A percentile compares a stretch with the other conserved stretches of the same genome.
These are phyloP conservation scores for Pangasius krempfi DNA, from an alignment of 2,797 vertebrate genomes.

Conservation along the genomic window DNA sequence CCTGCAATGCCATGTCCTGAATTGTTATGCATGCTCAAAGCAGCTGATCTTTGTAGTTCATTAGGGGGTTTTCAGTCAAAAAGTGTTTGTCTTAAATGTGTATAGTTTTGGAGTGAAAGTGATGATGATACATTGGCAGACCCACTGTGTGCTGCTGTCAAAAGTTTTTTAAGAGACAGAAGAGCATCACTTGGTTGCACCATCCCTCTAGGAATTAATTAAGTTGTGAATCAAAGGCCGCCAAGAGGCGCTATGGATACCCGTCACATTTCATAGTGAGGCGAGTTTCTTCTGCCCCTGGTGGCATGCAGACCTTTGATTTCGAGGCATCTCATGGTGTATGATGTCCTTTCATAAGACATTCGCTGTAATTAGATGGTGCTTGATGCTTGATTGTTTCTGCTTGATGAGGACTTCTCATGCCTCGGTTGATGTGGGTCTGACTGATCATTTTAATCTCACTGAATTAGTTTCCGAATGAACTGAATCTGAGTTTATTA, in stretches of 20 bases:
- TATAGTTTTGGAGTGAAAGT: slow-evolving; percentile 28
- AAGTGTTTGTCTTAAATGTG: slow-evolving; percentile 37
- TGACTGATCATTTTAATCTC: slow-evolving; percentile 37
- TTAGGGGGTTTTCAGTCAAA: neutral
- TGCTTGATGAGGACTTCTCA: slow-evolving; percentile 42
- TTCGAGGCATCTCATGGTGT: slow-evolving; percentile 53
- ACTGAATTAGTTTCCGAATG: slow-evolving; percentile 9
- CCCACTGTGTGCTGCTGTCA: slow-evolving; percentile 48
- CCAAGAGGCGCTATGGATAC: slow-evolving; percentile 55
- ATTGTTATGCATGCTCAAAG: slow-evolving; percentile 28
- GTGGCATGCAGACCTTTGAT: slow-evolving; percentile 67
- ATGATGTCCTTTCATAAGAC: slow-evolving; percentile 57
- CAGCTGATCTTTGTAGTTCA: slow-evolving; percentile 7
- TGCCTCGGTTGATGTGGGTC: slow-evolving; percentile 2
- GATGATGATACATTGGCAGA: slow-evolving; percentile 40
- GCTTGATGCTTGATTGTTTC: slow-evolving; percentile 54
- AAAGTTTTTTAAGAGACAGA: slow-evolving; percentile 43
- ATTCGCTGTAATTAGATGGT: slow-evolving; percentile 50
- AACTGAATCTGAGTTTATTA: slow-evolving; percentile 1
- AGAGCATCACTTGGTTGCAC: slow-evolving; percentile 50
- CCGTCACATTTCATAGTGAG: slow-evolving; percentile 50
- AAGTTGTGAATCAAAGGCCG: slow-evolving; percentile 70
- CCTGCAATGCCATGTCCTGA: slow-evolving; percentile 9
- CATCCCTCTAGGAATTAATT: slow-evolving; percentile 73
- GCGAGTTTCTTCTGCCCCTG: slow-evolving; percentile 51